phyloP scores from a whole-genome alignment of 2,797 vertebrate genomes.

The Gymnocypris eckloni region DNA sequence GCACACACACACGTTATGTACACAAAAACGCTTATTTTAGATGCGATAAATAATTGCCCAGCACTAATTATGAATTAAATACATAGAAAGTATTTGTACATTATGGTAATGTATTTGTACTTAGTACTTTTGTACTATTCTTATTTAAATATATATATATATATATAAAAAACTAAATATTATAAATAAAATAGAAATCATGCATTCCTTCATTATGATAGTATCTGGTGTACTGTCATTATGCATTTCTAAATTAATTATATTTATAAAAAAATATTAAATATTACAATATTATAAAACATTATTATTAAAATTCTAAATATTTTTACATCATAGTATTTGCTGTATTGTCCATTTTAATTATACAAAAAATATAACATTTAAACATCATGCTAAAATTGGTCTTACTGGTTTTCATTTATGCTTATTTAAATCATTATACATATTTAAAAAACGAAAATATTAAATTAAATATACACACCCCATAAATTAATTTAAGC shows the following conservation, averaged over 20 bases:
- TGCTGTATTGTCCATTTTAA: neutral
- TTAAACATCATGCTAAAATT: neutral
- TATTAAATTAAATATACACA: neutral
- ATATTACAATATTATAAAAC: no score
- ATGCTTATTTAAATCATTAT: neutral
- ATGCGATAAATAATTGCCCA: no score
- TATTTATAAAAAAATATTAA: no score
- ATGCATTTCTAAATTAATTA: neutral
- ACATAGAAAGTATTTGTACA: neutral
- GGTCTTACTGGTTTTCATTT: neutral
- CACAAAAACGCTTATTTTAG: no score
- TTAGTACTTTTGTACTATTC: neutral
- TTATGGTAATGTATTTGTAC: neutral
- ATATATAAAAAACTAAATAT: neutral
- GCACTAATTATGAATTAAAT: neutral
- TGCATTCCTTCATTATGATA: neutral
- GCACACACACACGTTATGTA: no score
- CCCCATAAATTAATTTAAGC: neutral
- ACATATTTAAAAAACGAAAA: no score
- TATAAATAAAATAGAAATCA: neutral
- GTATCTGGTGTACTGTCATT: neutral
- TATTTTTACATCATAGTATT: neutral
- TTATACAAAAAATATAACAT: neutral
- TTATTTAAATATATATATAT: neutral
- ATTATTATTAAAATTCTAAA: neutral